Evolutionary conservation across 1,140 invertebrate species (phyloP), one percentile per base, ranked within the genome.

Genomic region (Caenorhabditis brenneri): DNA sequence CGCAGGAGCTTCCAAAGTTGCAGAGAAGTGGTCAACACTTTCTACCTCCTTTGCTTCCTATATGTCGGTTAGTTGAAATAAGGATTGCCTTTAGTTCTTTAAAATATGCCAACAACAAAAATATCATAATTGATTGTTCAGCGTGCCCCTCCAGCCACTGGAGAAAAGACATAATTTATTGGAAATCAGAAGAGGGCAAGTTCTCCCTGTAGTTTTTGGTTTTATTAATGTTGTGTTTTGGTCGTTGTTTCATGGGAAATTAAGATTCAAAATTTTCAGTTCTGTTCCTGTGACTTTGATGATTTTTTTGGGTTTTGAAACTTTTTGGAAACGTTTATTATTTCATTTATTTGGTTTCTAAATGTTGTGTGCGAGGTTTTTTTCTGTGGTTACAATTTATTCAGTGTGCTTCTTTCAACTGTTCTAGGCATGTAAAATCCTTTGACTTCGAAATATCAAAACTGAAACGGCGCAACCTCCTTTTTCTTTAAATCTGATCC

Each of bases 1-100:
- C 87, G 95, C 96, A 91, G 97, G 97, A 80, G 97, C 98, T 39
- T 96, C 95, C 80, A 97, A 97, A 93, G 96, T 99, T 80, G 97
- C 97, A 46, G 96, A 95, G 6, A 94, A 95, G 89, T 92, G 99
- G 19, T 97, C 96, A 87, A 96, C 94, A 83, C 92, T 99, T 83
- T 96, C 97, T 79, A 97, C 95, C 92, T 98, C 86, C 22, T 74
- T 87, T 27, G 55, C 81, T n/a, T 80, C 80, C 55, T 69, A 79
- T 58, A 60, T 84, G 55, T 42, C 84, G 49, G 79, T 84, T 74
- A 55, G 79, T 51, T n/a, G n/a, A n/a, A n/a, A n/a, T n/a, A n/a
- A n/a, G n/a, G n/a, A n/a, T n/a, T n/a, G n/a, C n/a, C n/a, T n/a
- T n/a, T n/a, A n/a, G 24, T 10, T 55, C 19, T 55, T 31, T 42